Percentiles rank a stretch among this genome's conserved stretches.
phyloP scores from a whole-genome alignment of 2,797 vertebrate genomes.

The Pangasius krempfi region DNA sequence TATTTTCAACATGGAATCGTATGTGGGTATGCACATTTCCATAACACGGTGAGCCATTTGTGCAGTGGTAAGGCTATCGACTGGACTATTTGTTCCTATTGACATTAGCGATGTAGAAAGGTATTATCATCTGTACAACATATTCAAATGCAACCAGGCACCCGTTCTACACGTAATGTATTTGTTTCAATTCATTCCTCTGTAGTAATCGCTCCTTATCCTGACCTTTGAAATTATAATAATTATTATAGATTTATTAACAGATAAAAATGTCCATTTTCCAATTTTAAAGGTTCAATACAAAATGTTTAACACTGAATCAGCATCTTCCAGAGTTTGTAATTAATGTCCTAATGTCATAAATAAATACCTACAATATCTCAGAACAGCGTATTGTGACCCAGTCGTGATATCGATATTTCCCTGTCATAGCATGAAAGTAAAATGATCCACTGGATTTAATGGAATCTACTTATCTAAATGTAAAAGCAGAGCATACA shows the following conservation, averaged over 20 bases:
- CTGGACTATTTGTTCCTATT: not conserved
- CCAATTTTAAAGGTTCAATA: too few relatives aligned
- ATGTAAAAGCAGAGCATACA: not conserved
- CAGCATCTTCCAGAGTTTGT: not conserved
- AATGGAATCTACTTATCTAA: not conserved
- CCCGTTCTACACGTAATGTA: not conserved
- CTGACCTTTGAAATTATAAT: not conserved
- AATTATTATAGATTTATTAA: not conserved
- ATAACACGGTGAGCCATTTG: not conserved
- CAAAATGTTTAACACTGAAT: not conserved
- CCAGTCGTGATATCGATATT: not conserved
- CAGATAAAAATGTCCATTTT: too few relatives aligned
- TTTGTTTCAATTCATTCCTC: not conserved
- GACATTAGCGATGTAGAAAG: not conserved
- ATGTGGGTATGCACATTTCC: not conserved
- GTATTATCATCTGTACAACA: not conserved
- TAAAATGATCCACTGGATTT: not conserved
- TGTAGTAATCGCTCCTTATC: not conserved
- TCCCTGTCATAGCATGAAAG: not conserved
- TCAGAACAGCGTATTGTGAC: not conserved
- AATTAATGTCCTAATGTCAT: too few relatives aligned
- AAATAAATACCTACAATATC: not conserved
- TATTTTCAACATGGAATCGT: not conserved
- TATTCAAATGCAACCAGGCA: not conserved
- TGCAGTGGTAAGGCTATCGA: not conserved